Base-by-base conservation (phyloP, 2,113 vertebrate species). In the Pelmatolapia mariae region DNA sequence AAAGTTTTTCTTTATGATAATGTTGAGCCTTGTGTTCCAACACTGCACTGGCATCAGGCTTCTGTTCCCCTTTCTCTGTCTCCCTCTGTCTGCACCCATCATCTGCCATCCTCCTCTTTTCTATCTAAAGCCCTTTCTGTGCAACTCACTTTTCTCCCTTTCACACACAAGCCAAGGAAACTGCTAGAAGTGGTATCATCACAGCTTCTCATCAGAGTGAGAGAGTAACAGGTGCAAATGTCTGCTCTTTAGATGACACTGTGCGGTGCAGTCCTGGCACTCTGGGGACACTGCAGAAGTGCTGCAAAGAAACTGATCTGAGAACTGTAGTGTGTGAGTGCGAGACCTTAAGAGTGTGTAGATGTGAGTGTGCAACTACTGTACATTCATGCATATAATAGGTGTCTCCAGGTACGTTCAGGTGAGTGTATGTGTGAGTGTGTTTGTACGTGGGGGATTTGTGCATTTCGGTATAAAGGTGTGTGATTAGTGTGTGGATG, bases 141-240 rank as follows among this genome's bases (percentile, higher is more conserved):
- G n/a, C 3, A 56, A 56, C 47, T 82, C 52, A 19, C 19, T 68
- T 87, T 71, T 80, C 78, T 66, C 31, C 76, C 36, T 68, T 47
- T 57, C 47, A n/a, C 73, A 22, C 79, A 53, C 50, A 73, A 79
- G 63, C 66, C 1, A 22, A 47, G 38, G 45, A 26, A 86, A 26
- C 52, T 36, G 66, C 82, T 66, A 54, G 84, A 88, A 84, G 83
- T 88, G 52, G 66, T 19, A 80, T 78, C 83, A 84, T 91, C 88
- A 84, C 85, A 89, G 86, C 79, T 86, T 81, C 68, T 81, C 83
- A 89, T 87, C 80, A 94, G 57, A 89, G 57, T 7, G 36, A 89
- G 54, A 56, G 68, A 85, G 84, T 89, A 90, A 92, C 76, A 81
- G 88, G 84, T 89, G 84, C 88, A 92, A 86, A 89, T 86, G 84